Percentiles rank a stretch among this genome's conserved stretches.
Conservation (phyloP, 2,113 vertebrate species). For the Leptodactylus fuscus region DNA sequence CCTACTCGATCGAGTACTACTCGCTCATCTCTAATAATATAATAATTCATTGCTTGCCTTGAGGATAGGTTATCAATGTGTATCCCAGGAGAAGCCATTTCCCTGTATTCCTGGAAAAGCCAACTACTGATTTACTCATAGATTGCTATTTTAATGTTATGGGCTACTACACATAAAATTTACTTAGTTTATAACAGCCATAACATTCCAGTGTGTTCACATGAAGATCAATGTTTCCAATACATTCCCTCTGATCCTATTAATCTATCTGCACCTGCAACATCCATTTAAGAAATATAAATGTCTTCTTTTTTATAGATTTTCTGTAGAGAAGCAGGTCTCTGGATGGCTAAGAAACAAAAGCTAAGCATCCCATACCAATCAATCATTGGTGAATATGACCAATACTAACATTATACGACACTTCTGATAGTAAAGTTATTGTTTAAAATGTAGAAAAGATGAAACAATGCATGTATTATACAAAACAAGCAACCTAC, state of each 20-base stretch:
- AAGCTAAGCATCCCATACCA: not conserved
- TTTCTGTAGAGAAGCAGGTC: not conserved
- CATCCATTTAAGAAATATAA: not conserved
- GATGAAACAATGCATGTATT: too few relatives aligned
- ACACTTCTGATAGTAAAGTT: too few relatives aligned
- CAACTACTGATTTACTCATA: too few relatives aligned
- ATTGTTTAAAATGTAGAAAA: too few relatives aligned
- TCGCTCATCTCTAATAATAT: too few relatives aligned
- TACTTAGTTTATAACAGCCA: not conserved
- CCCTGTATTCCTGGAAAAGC: too few relatives aligned
- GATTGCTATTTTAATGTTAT: too few relatives aligned
- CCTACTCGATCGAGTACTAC: too few relatives aligned
- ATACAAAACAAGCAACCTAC: too few relatives aligned
- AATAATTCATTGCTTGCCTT: too few relatives aligned
- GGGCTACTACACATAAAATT: not conserved
- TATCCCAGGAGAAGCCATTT: too few relatives aligned
- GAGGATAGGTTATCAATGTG: too few relatives aligned
- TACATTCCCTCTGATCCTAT: not conserved
- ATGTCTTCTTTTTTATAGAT: not conserved
- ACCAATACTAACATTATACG: not conserved
- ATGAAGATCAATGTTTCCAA: not conserved
- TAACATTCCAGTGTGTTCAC: not conserved
- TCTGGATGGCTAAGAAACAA: not conserved
- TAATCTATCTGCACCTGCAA: not conserved
- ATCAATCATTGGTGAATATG: not conserved